Evolutionary conservation across 2,797 vertebrate genomes (phyloP).

Genomic region (Pantherophis vulpinus): DNA sequence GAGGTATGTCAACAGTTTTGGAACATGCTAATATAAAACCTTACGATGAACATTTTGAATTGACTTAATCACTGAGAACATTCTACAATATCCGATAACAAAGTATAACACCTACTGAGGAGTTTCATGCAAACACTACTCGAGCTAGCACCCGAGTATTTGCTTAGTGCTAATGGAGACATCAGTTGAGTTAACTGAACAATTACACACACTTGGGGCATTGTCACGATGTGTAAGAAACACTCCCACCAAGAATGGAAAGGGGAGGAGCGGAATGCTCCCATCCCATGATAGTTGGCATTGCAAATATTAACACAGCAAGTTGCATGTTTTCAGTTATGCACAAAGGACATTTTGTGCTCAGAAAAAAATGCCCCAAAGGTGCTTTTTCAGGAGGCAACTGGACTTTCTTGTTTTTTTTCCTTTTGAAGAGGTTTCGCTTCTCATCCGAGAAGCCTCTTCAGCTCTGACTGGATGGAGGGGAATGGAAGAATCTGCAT

Average conservation of each 20-base stretch:
- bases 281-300: neutral
- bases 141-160: slow-evolving; percentile 26
- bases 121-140: slow-evolving; percentile 49
- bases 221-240: neutral
- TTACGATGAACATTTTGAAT: neutral
- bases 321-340: slow-evolving; percentile 59
- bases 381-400: too few species aligned
- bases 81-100: neutral
- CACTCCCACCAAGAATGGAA: slow-evolving; percentile 3
- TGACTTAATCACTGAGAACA: neutral
- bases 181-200: slow-evolving; percentile 11
- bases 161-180: neutral
- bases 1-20: neutral
- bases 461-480: too few species aligned
- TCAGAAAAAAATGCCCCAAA: slow-evolving; percentile 1
- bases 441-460: too few species aligned
- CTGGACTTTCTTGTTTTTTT: too few species aligned
- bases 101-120: neutral
- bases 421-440: too few species aligned
- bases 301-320: slow-evolving; percentile 53
- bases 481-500: too few species aligned
- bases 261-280: neutral
- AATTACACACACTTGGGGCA: neutral
- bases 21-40: neutral
- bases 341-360: slow-evolving; percentile 49